Evolutionary conservation across 2,113 vertebrate species (phyloP).

Genomic region (Lophius piscatorius): DNA sequence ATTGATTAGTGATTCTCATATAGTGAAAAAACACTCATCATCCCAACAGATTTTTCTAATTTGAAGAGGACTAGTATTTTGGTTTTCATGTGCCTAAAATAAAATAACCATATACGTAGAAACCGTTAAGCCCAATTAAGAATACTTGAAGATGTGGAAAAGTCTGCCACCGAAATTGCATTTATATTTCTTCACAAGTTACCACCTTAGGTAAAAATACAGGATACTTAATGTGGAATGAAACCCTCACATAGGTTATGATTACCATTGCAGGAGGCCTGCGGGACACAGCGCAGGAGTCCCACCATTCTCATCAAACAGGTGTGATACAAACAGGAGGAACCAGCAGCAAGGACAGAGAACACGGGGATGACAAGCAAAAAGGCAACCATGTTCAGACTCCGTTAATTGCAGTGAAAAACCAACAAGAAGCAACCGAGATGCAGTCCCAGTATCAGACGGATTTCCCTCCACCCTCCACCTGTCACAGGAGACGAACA

Average conservation of each 20-base stretch:
- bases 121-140: not conserved
- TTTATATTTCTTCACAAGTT: not conserved
- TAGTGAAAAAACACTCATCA: too few relatives aligned
- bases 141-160: not conserved
- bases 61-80: not conserved
- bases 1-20: too few relatives aligned
- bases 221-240: not conserved
- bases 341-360: slow-evolving; percentile 17
- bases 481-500: slow-evolving; percentile 47
- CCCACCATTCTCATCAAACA: slow-evolving; percentile 52
- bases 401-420: not conserved
- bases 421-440: slow-evolving; percentile 9
- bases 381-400: slow-evolving; percentile 13
- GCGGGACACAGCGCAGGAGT: slow-evolving; percentile 51
- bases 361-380: slow-evolving; percentile 8
- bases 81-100: too few relatives aligned
- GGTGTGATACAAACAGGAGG: slow-evolving; percentile 48
- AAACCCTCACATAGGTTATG: not conserved
- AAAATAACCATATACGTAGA: not conserved
- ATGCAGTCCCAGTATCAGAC: slow-evolving; percentile 73
- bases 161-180: not conserved
- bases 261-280: slow-evolving; percentile 52
- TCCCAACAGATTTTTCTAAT: not conserved
- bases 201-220: not conserved
- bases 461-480: slow-evolving; percentile 65